Conservation (phyloP, 2,888 invertebrate genomes). For the Ornithoptera alexandrae region DNA sequence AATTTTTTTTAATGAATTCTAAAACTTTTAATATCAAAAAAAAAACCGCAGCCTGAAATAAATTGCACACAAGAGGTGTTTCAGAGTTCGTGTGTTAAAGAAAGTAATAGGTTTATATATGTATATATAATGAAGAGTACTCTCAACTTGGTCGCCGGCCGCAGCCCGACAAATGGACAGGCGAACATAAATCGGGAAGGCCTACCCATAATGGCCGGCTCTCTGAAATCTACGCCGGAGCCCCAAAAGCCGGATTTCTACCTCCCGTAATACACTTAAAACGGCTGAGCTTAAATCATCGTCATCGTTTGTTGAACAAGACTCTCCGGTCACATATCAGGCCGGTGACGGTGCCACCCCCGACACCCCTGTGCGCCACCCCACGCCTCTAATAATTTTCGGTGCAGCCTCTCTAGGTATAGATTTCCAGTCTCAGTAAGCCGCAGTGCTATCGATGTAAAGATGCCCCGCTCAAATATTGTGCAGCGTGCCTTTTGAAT, state of each 20-base stretch:
- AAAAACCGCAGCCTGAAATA: too few species aligned
- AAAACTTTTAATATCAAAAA: too few species aligned
- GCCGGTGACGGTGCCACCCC: constrained; percentile 56
- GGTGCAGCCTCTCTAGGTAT: constrained; percentile 66
- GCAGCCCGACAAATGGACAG: constrained; percentile 42
- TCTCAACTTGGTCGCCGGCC: constrained; percentile 29
- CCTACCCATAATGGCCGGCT: constrained; percentile 65
- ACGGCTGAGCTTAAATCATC: constrained; percentile 79
- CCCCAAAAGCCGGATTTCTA: constrained; percentile 75
- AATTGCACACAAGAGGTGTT: too few species aligned
- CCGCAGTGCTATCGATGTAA: constrained; percentile 27
- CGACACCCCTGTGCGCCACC: constrained; percentile 21
- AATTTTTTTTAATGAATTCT: too few species aligned
- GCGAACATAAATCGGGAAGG: constrained; percentile 70
- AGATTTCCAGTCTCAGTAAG: constrained; percentile 62
- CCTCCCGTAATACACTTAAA: constrained; percentile 78
- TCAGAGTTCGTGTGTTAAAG: too few species aligned
- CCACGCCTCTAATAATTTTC: constrained; percentile 65
- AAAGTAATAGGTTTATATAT: background rate
- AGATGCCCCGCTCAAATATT: constrained; percentile 22
- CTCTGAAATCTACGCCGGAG: constrained; percentile 74
- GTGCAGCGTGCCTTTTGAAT: constrained; percentile 1
- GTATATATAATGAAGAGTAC: constrained; percentile 23
- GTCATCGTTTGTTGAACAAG: constrained; percentile 81
- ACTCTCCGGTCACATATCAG: constrained; percentile 80